A percentile compares a stretch with the other conserved stretches of the same genome.
Conservation (phyloP, 2,888 invertebrate species). For the Clepsis dumicolana region DNA sequence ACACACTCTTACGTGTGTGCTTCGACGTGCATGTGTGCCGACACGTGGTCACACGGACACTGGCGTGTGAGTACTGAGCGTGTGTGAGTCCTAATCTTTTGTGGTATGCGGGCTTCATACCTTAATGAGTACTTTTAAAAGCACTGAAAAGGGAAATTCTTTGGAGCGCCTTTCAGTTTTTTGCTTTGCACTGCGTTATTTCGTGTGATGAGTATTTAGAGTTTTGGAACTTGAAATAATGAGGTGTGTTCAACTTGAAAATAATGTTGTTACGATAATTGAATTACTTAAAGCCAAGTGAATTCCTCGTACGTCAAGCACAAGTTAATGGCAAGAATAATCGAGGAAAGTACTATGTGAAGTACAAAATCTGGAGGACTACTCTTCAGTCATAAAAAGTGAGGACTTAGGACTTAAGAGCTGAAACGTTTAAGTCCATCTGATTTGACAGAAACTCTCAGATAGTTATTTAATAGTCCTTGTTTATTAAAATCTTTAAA, state of each 20-base stretch:
- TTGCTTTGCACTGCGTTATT: constrained; percentile 47
- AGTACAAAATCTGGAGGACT: too few species aligned
- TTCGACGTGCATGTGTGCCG: constrained; percentile 51
- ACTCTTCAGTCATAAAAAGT: too few species aligned
- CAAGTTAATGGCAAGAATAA: too few species aligned
- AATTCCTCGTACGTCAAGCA: too few species aligned
- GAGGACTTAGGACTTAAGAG: too few species aligned
- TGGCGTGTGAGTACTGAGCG: constrained; percentile 51
- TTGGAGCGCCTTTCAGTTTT: constrained; percentile 60
- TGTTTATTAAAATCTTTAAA: too few species aligned
- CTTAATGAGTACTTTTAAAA: constrained; percentile 79
- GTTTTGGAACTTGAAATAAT: constrained; percentile 7
- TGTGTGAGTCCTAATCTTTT: constrained; percentile 79
- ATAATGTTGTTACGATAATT: neutral
- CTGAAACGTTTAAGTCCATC: too few species aligned
- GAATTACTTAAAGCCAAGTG: too few species aligned
- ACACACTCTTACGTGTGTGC: constrained; percentile 59
- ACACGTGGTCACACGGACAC: constrained; percentile 44
- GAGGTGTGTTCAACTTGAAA: neutral
- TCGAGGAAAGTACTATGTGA: too few species aligned
- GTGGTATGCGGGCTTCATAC: constrained; percentile 83
- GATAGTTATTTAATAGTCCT: too few species aligned
- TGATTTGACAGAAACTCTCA: too few species aligned
- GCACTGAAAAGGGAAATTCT: constrained; percentile 79
- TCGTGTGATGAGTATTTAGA: constrained; percentile 15